These are phyloP conservation scores for Apamea monoglypha DNA, from an alignment of 2,888 invertebrate genomes.

Conservation along the genomic window DNA sequence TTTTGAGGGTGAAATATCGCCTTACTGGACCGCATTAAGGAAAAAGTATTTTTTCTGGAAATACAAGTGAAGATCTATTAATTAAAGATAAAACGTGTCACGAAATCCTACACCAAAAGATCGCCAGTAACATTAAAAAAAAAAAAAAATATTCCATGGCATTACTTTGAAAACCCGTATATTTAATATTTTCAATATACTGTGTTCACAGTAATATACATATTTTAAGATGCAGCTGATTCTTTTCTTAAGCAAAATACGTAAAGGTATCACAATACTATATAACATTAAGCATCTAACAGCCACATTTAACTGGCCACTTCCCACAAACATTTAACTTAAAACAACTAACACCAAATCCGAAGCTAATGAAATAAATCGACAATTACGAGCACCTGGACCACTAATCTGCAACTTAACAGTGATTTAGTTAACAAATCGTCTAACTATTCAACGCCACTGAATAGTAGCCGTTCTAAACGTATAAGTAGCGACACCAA, in stretches of 20 bases:
- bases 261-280: background rate
- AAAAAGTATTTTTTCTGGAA: background rate
- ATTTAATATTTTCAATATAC: background rate
- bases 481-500: constrained; percentile 15
- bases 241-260: background rate
- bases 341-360: constrained; percentile 24
- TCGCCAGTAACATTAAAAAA: background rate
- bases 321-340: background rate
- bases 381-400: constrained; percentile 61
- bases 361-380: constrained; percentile 56
- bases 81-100: background rate
- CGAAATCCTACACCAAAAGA: background rate
- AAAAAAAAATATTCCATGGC: background rate
- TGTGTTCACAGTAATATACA: background rate
- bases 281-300: background rate
- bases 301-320: background rate
- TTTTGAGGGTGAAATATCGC: constrained; percentile 6
- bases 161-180: background rate
- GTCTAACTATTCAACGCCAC: constrained; percentile 59
- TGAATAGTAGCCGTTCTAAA: constrained; percentile 51
- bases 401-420: constrained; percentile 58
- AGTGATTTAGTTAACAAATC: constrained; percentile 64
- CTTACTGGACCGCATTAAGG: background rate
- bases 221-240: background rate
- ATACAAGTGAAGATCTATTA: background rate